Percentiles rank a stretch among this genome's conserved stretches.
Conservation (phyloP, 2,113 vertebrate genomes). For the Tetrao urogallus region DNA sequence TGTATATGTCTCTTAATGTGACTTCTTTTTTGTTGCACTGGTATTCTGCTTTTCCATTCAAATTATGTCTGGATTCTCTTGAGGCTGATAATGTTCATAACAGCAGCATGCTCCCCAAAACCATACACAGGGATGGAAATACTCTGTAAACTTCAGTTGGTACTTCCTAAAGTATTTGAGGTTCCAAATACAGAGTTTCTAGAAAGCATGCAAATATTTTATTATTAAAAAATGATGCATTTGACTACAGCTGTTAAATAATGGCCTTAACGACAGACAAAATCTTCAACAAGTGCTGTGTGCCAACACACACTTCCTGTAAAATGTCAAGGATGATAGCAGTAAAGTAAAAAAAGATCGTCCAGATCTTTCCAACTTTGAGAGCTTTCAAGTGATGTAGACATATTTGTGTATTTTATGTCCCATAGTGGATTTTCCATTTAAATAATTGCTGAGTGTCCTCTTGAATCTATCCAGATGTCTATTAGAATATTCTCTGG, state of each 20-base stretch:
- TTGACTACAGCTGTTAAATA: neutral
- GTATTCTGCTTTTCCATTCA: neutral
- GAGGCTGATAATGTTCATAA: neutral
- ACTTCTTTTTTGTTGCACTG: neutral
- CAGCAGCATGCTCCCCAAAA: neutral
- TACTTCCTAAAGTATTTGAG: neutral
- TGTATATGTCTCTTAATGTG: neutral
- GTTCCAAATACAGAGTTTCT: neutral
- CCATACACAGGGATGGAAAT: neutral
- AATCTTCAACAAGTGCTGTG: rapidly evolving
- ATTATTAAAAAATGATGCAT: rapidly evolving
- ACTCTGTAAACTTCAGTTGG: no score
- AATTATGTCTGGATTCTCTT: neutral
- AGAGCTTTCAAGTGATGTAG: neutral
- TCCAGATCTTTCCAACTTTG: neutral
- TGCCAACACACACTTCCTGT: neutral
- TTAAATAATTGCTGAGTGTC: neutral
- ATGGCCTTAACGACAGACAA: neutral
- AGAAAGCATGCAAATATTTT: neutral
- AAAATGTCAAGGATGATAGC: neutral
- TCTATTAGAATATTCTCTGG: neutral
- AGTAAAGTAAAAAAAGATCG: neutral
- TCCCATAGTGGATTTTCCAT: neutral
- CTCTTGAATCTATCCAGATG: neutral
- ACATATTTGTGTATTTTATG: neutral